These are phyloP conservation scores for Chelidonichthys spinosus DNA, from an alignment of 2,797 vertebrate species.

Conservation along the genomic window DNA sequence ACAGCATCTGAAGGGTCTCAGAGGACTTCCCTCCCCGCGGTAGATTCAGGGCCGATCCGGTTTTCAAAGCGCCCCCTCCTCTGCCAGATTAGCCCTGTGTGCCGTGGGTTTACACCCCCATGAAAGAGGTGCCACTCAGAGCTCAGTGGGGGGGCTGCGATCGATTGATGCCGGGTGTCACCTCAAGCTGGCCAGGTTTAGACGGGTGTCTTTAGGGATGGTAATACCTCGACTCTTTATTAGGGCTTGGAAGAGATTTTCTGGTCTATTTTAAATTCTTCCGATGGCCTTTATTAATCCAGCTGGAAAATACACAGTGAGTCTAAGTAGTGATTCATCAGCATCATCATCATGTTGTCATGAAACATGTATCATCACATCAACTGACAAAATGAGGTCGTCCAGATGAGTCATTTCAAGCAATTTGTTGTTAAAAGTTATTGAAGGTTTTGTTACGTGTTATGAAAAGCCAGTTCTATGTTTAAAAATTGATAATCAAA, in stretches of 20 bases:
- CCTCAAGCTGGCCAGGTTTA: conserved; percentile 6
- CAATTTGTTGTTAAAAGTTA: not conserved
- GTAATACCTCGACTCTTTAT: conserved; percentile 3
- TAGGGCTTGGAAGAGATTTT: not conserved
- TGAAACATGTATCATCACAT: not conserved
- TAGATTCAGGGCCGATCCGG: conserved; percentile 41
- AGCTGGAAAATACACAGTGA: not conserved
- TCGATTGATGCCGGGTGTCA: conserved; percentile 31
- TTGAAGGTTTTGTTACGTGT: too few relatives aligned
- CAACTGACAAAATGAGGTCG: not conserved
- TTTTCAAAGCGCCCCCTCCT: conserved; percentile 62
- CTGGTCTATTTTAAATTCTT: not conserved
- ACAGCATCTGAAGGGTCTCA: conserved; percentile 39
- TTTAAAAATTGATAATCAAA: not conserved
- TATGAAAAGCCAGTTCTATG: not conserved
- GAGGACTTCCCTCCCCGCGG: conserved; percentile 33
- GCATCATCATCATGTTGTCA: not conserved
- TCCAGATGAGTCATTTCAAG: not conserved
- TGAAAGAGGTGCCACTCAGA: conserved; percentile 59
- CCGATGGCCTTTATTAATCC: not conserved
- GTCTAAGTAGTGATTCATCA: not conserved
- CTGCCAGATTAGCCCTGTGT: conserved; percentile 45
- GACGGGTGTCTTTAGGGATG: not conserved
- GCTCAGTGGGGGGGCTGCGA: conserved; percentile 32
- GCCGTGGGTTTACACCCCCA: conserved; percentile 40